Conservation (phyloP, 2,113 vertebrate genomes). For the Eleginops maclovinus region DNA sequence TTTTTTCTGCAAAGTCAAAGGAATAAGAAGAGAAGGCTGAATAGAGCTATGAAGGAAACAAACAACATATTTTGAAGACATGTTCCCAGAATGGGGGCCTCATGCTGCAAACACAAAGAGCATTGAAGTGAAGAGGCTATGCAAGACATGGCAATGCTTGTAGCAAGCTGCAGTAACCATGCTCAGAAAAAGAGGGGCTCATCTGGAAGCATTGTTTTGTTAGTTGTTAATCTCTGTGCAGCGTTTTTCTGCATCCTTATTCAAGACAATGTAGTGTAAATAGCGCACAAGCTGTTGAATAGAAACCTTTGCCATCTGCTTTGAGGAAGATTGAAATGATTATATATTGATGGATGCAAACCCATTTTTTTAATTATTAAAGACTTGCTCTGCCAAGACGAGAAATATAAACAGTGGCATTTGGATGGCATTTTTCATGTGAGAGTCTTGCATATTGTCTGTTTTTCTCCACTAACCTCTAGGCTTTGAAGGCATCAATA, state of each 20-base stretch:
- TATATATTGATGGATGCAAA: conserved; percentile 8
- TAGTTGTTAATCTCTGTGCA: conserved; percentile 65
- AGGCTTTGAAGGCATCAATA: conserved; percentile 16
- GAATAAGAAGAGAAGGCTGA: conserved; percentile 47
- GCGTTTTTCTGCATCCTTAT: conserved; percentile 39
- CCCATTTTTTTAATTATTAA: conserved; percentile 21
- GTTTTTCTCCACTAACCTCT: conserved; percentile 22
- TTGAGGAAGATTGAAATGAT: conserved; percentile 33
- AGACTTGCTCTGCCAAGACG: conserved; percentile 5
- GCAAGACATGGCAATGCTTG: conserved; percentile 40
- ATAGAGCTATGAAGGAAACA: conserved; percentile 52
- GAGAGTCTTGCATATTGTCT: conserved; percentile 36
- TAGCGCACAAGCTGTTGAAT: conserved; percentile 48
- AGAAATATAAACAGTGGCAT: conserved; percentile 22
- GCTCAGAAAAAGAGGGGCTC: conserved; percentile 46
- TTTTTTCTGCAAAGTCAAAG: conserved; percentile 31
- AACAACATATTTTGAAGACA: conserved; percentile 60
- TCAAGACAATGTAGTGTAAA: conserved; percentile 53
- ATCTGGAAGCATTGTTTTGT: conserved; percentile 64
- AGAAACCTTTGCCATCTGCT: conserved; percentile 37
- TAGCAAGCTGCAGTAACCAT: conserved; percentile 54
- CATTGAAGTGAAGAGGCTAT: conserved; percentile 38
- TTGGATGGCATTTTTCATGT: conserved; percentile 54
- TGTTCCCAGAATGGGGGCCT: conserved; percentile 41
- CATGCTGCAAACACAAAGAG: conserved; percentile 51